Evolutionary conservation across 2,888 invertebrate species (phyloP).

Genomic region (Branchellion lobata): DNA sequence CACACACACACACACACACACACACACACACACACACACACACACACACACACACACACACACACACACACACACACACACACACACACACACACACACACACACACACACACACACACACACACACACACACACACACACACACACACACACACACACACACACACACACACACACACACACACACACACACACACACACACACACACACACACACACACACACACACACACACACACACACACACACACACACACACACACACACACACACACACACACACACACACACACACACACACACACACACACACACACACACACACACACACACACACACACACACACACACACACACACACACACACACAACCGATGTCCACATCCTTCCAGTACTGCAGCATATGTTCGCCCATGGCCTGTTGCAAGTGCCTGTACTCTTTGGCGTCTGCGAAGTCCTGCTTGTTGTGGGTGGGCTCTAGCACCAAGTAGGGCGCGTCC

Average conservation of each 20-base stretch:
- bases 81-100: conserved; percentile 17
- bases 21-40: conserved; percentile 20
- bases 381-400: conserved; percentile 63
- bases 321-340: background rate
- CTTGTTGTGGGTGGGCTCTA: conserved; percentile 65
- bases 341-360: background rate
- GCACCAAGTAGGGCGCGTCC: conserved; percentile 63
- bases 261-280: background rate
- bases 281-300: background rate
- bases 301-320: background rate
- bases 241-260: conserved; percentile 29
- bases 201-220: conserved; percentile 8
- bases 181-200: conserved; percentile 22
- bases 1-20: conserved; percentile 12
- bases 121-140: conserved; percentile 62
- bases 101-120: conserved; percentile 8
- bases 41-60: conserved; percentile 13
- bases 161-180: conserved; percentile 3
- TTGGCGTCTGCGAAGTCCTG: conserved; percentile 64
- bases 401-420: conserved; percentile 63
- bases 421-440: conserved; percentile 62
- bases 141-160: conserved; percentile 82
- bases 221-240: conserved; percentile 15
- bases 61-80: background rate
- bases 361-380: conserved; percentile 49